phyloP scores from a whole-genome alignment of 2,888 invertebrate species.

The Platypus cylindrus region DNA sequence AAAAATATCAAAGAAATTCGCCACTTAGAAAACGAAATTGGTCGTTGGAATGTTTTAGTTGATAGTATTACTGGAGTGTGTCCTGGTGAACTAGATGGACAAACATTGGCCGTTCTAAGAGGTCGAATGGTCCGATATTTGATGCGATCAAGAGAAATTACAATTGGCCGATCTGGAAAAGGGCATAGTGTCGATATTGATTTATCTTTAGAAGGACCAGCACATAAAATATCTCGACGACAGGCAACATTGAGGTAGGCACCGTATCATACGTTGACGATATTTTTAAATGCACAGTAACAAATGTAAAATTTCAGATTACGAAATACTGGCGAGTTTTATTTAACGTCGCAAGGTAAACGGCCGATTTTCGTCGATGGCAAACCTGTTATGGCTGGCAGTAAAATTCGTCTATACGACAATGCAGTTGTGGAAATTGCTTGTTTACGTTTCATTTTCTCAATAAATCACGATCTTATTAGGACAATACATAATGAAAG shows the following conservation, averaged over 20 bases:
- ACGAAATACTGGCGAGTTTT: conserved; percentile 88
- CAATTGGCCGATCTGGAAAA: conserved; percentile 80
- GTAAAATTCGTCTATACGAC: conserved; percentile 81
- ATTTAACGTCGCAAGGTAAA: conserved; percentile 89
- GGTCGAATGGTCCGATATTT: conserved; percentile 87
- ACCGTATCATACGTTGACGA: too few species aligned
- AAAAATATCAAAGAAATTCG: conserved; percentile 55
- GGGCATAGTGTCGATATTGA: conserved; percentile 89
- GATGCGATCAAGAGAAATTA: conserved; percentile 91
- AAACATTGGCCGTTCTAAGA: conserved; percentile 83
- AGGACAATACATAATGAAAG: conserved; percentile 81
- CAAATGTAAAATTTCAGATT: conserved; percentile 45
- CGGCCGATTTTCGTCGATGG: conserved; percentile 91
- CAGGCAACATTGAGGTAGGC: conserved; percentile 77
- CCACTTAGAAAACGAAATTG: conserved; percentile 72
- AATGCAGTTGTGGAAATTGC: conserved; percentile 94
- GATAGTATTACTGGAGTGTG: conserved; percentile 79
- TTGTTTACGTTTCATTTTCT: conserved; percentile 82
- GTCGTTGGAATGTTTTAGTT: conserved; percentile 60
- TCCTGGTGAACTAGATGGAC: conserved; percentile 81
- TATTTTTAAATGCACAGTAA: too few species aligned
- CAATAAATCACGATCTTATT: conserved; percentile 85
- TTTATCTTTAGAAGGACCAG: conserved; percentile 84
- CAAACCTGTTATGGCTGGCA: conserved; percentile 73
- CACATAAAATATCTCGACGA: conserved; percentile 83